Percentiles rank a stretch among this genome's conserved stretches.
These are phyloP conservation scores for Thinocorus orbignyianus DNA, from an alignment of 2,113 vertebrate species.

Conservation along the genomic window DNA sequence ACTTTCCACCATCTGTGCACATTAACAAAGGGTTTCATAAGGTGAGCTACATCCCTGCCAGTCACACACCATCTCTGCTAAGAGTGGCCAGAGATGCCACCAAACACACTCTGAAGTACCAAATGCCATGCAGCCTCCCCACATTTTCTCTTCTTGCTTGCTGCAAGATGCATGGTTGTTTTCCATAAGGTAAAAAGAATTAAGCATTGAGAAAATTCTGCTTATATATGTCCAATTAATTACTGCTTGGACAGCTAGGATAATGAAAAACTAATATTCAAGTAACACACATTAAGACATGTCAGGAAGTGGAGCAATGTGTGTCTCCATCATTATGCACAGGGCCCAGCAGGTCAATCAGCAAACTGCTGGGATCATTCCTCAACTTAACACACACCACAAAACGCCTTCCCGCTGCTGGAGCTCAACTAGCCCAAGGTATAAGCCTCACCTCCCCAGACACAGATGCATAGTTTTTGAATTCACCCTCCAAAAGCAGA, in stretches of 20 bases:
- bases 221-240: fast-evolving
- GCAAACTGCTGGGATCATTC: fast-evolving
- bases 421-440: neutral
- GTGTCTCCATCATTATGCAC: fast-evolving
- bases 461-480: neutral
- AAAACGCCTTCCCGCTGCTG: neutral
- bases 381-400: neutral
- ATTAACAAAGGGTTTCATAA: neutral
- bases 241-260: neutral
- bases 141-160: neutral
- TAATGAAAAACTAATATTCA: neutral
- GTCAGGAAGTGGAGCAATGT: fast-evolving
- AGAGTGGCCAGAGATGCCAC: neutral
- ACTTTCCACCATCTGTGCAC: neutral
- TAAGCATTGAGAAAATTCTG: neutral
- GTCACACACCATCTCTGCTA: fast-evolving
- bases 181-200: neutral
- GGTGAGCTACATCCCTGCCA: neutral
- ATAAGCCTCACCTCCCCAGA: neutral
- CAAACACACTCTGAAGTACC: fast-evolving
- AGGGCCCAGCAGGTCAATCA: fast-evolving
- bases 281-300: neutral
- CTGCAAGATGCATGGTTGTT: neutral
- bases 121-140: fast-evolving
- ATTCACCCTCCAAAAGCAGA: fast-evolving